phyloP scores from a whole-genome alignment of 2,113 vertebrate species.

The Oceanites oceanicus region DNA sequence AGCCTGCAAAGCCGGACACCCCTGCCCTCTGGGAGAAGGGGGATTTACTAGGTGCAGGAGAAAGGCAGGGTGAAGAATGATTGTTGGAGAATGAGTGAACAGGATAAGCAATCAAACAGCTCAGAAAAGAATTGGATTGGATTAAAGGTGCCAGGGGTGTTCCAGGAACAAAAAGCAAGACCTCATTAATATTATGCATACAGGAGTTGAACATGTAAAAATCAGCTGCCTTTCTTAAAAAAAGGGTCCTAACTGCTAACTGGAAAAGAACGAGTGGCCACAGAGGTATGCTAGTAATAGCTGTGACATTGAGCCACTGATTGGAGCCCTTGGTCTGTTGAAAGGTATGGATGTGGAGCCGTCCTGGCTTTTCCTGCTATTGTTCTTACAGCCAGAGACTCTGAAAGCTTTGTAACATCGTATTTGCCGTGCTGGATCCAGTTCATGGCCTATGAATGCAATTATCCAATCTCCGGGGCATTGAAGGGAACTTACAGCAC shows the following conservation, averaged over 20 bases:
- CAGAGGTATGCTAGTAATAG: not conserved
- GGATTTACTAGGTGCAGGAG: not conserved
- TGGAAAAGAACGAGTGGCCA: not conserved
- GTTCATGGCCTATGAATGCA: not conserved
- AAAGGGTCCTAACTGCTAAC: not conserved
- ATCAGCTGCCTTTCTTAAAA: not conserved
- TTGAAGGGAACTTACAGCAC: not conserved
- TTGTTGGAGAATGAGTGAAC: not conserved
- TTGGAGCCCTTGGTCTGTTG: not conserved
- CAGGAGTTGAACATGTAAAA: not conserved
- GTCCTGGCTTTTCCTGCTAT: not conserved
- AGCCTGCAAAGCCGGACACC: not conserved
- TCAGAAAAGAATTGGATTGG: not conserved
- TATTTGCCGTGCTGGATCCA: not conserved
- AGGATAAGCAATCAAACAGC: not conserved
- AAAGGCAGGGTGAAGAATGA: not conserved
- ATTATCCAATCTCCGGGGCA: not conserved
- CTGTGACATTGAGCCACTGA: not conserved
- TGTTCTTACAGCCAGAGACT: not conserved
- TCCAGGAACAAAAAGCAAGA: not conserved
- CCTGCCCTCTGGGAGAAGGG: not conserved
- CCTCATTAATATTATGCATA: not conserved
- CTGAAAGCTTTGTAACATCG: not conserved
- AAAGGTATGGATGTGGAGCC: not conserved
- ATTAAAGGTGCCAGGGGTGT: not conserved